Evolutionary conservation across 2,113 vertebrate species (phyloP), one percentile per base, ranked within the genome.

Genomic region (Callocephalon fimbriatum): DNA sequence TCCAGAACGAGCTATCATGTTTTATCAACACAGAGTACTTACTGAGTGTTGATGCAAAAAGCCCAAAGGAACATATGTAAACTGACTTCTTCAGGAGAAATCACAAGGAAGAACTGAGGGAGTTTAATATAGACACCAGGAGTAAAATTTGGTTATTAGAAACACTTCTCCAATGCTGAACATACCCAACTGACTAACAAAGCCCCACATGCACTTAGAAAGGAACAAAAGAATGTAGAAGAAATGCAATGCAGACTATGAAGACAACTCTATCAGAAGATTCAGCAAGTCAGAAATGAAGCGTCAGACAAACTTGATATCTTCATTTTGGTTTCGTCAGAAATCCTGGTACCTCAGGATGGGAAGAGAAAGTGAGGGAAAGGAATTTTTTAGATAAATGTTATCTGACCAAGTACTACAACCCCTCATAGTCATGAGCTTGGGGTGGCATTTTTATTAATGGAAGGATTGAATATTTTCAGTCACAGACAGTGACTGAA

Each of bases 41-140:
- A 50, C 0, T 38, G 62, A 62, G 56, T 80, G 91, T 81, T 80
- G 92, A 92, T 90, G 92, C 73, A 92, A 74, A 93, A 87, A 94
- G 73, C 95, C 86, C 94, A 48, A 62, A 92, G 93, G 95, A 92
- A 82, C 73, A 44, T 13, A 50, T 88, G 87, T 76, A 94, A 93
- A 89, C 86, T 6, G 11, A 50, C 75, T 92, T 90, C 87, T 78
- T 61, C 62, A 80, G 82, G 81, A 80, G 84, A 93, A 84, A 75
- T 72, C 20, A 16, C 2, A 20, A 93, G 47, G 65, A 86, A 44
- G 44, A 80, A 83, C 75, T 25, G 61, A 70, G 88, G 86, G 85
- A 90, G 51, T 93, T 96, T 66, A 78, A 75, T 78, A 92, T 44
- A 90, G 65, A 93, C 86, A 87, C 27, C 67, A 58, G n/a, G 32